Conservation (phyloP, 2,888 invertebrate genomes). For the Andrena bicolor region DNA sequence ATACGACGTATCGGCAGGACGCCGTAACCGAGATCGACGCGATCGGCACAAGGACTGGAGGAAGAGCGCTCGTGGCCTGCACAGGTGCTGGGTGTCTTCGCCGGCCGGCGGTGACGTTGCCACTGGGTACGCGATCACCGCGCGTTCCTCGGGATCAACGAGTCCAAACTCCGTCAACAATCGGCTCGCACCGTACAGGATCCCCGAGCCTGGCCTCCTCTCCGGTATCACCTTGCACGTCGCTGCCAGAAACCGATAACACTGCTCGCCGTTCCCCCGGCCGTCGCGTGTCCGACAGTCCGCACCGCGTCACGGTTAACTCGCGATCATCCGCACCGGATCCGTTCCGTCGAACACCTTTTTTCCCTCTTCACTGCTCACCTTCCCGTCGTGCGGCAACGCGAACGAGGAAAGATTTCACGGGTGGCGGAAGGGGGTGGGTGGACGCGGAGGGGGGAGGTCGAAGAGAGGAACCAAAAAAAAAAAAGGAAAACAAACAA, state of each 20-base stretch:
- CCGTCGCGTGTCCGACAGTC: constrained; percentile 38
- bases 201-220: not conserved
- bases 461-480: not conserved
- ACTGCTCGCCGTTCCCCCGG: not conserved
- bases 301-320: constrained; percentile 15
- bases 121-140: too few relatives aligned
- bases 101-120: constrained; percentile 42
- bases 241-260: constrained; percentile 16
- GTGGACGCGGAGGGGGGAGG: too few relatives aligned
- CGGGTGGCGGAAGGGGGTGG: too few relatives aligned
- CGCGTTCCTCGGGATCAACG: not conserved
- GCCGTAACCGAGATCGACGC: too few relatives aligned
- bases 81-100: constrained; percentile 17
- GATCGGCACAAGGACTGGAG: not conserved
- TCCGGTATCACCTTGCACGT: not conserved
- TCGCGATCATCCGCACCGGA: constrained; percentile 8
- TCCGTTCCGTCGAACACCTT: not conserved
- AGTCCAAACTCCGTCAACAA: not conserved
- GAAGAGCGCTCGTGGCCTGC: not conserved
- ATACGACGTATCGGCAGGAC: constrained; percentile 35
- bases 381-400: not conserved
- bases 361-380: not conserved
- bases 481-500: constrained; percentile 8
- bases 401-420: too few relatives aligned
- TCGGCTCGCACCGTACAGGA: not conserved